phyloP scores from a whole-genome alignment of 2,888 invertebrate genomes.

The Cremastinae sp. region DNA sequence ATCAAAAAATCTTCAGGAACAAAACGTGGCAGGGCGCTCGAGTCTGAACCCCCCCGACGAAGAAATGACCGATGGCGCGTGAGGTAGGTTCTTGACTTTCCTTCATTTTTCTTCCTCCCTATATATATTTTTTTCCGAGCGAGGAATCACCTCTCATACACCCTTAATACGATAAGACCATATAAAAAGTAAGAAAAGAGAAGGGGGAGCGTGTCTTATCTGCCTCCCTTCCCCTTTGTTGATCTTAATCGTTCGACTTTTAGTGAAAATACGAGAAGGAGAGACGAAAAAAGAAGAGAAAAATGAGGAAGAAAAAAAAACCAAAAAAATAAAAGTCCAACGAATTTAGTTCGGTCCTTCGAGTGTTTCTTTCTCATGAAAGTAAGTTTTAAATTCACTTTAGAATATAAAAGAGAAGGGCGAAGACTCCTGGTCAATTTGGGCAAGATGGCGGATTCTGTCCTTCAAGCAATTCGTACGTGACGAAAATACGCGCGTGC shows the following conservation, averaged over 20 bases:
- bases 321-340: background rate
- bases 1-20: background rate
- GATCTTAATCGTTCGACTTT: constrained; percentile 34
- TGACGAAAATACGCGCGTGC: constrained; percentile 30
- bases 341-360: background rate
- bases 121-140: constrained; percentile 45
- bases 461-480: constrained; percentile 46
- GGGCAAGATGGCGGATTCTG: constrained; percentile 47
- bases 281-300: background rate
- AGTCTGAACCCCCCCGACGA: constrained; percentile 24
- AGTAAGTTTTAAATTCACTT: constrained; percentile 36
- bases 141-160: constrained; percentile 42
- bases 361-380: constrained; percentile 15
- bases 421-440: constrained; percentile 34
- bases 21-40: constrained; percentile 7
- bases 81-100: constrained; percentile 76
- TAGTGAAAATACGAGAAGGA: background rate
- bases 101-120: constrained; percentile 74
- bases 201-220: background rate
- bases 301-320: constrained; percentile 12
- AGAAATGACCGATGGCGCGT: constrained; percentile 75
- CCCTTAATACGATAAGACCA: constrained; percentile 66
- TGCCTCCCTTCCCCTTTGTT: background rate
- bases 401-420: constrained; percentile 30
- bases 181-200: constrained; percentile 51